Conservation (phyloP, 2,888 invertebrate species). For the Entomobrya multifasciata region DNA sequence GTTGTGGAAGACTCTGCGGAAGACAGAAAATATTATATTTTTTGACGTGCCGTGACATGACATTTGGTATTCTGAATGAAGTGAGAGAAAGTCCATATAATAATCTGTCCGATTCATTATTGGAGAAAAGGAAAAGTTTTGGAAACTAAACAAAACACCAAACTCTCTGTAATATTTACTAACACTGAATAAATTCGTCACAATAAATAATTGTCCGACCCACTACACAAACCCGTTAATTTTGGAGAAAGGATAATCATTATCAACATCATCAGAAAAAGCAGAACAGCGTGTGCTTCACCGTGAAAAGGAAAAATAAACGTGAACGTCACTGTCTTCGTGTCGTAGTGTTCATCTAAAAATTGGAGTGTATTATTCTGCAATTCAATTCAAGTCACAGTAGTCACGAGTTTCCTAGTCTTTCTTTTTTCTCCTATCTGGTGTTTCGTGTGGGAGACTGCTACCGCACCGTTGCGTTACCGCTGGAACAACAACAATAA, state of each 20-base stretch:
- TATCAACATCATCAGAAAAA: background rate
- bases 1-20: background rate
- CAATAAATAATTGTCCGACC: background rate
- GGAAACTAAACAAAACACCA: background rate
- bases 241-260: constrained; percentile 27
- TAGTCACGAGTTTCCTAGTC: constrained; percentile 26
- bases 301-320: no score
- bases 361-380: background rate
- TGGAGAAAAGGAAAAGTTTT: no score
- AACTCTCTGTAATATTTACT: background rate
- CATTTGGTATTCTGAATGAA: no score
- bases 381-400: background rate
- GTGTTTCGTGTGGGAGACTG: background rate
- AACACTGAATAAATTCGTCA: background rate
- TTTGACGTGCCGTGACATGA: no score
- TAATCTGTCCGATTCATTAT: no score
- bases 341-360: background rate
- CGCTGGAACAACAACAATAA: background rate
- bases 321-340: background rate
- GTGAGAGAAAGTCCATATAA: no score
- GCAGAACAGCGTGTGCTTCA: background rate
- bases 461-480: background rate
- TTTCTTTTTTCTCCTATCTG: background rate
- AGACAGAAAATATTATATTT: no score
- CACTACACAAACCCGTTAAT: constrained; percentile 11